These are phyloP conservation scores for Cheilosia vernalis DNA, from an alignment of 2,888 invertebrate genomes.

Conservation along the genomic window DNA sequence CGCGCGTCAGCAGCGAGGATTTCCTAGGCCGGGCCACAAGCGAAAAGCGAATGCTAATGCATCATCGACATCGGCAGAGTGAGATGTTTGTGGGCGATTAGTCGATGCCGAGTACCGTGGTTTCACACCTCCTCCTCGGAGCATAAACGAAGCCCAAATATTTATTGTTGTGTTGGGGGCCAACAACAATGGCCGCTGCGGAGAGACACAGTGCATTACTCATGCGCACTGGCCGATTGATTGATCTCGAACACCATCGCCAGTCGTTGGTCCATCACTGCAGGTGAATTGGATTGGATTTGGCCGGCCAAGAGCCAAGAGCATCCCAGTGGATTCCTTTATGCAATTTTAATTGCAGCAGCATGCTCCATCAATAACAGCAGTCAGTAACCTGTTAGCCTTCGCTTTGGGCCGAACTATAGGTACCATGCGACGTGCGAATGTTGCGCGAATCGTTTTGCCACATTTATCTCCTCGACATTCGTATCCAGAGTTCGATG, in stretches of 20 bases:
- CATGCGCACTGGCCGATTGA: constrained; percentile 35
- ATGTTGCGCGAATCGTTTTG: constrained; percentile 56
- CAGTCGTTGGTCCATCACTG: constrained; percentile 54
- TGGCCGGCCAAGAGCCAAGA: background rate
- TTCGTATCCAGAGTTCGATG: constrained; percentile 54
- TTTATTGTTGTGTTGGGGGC: constrained; percentile 58
- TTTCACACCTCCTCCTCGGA: constrained; percentile 72
- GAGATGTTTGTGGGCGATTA: constrained; percentile 73
- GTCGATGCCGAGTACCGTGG: constrained; percentile 44
- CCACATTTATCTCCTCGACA: constrained; percentile 62
- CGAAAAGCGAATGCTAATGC: constrained; percentile 60
- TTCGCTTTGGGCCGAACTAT: constrained; percentile 23
- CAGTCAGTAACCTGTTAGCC: constrained; percentile 48
- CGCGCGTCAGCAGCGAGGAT: constrained; percentile 24
- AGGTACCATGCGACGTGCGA: constrained; percentile 30
- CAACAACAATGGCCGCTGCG: constrained; percentile 8
- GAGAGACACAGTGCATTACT: constrained; percentile 23
- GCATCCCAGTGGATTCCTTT: constrained; percentile 58
- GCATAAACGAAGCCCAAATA: constrained; percentile 69
- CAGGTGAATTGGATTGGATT: constrained; percentile 69
- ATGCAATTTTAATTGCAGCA: constrained; percentile 69
- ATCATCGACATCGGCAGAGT: constrained; percentile 47
- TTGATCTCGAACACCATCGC: constrained; percentile 51
- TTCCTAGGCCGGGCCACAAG: constrained; percentile 57
- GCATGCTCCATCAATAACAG: constrained; percentile 66